Conservation (phyloP, 2,888 invertebrate genomes). For the Tigriopus californicus region DNA sequence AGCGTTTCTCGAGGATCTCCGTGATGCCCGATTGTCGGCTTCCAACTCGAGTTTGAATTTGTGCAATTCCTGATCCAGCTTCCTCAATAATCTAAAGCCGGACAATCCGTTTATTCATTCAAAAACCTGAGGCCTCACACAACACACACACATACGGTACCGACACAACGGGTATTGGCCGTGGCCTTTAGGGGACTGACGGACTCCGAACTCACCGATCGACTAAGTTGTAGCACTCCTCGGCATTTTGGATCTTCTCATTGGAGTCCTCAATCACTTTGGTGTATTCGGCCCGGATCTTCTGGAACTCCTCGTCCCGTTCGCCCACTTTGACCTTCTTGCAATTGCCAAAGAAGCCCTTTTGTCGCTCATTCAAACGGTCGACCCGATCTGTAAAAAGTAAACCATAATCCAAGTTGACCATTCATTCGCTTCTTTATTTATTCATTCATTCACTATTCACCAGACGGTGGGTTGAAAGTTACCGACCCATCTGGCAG, state of each 20-base stretch:
- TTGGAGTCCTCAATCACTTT: slow-evolving; percentile 73
- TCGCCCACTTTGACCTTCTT: slow-evolving; percentile 51
- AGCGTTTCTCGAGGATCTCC: slow-evolving; percentile 77
- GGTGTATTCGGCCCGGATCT: slow-evolving; percentile 67
- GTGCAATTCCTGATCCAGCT: slow-evolving; percentile 71
- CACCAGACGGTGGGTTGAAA: too few species aligned
- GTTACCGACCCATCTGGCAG: too few species aligned
- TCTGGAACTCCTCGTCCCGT: slow-evolving; percentile 61
- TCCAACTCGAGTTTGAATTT: slow-evolving; percentile 98
- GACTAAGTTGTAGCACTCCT: slow-evolving; percentile 12
- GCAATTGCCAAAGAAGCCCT: slow-evolving; percentile 64
- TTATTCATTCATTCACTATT: too few species aligned
- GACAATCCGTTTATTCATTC: too few species aligned
- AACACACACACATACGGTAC: too few species aligned
- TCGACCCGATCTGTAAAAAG: slow-evolving; percentile 62
- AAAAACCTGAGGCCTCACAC: too few species aligned
- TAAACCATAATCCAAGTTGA: too few species aligned
- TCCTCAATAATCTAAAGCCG: slow-evolving; percentile 49
- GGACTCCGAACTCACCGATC: not conserved
- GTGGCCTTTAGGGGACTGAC: too few species aligned
- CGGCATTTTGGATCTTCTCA: slow-evolving; percentile 18
- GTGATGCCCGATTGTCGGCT: slow-evolving; percentile 97
- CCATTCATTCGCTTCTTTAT: too few species aligned
- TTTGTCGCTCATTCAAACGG: slow-evolving; percentile 70
- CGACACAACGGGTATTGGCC: too few species aligned